Evolutionary conservation across 1,140 invertebrate genomes (phyloP).

Genomic region (Drosophila sproati): DNA sequence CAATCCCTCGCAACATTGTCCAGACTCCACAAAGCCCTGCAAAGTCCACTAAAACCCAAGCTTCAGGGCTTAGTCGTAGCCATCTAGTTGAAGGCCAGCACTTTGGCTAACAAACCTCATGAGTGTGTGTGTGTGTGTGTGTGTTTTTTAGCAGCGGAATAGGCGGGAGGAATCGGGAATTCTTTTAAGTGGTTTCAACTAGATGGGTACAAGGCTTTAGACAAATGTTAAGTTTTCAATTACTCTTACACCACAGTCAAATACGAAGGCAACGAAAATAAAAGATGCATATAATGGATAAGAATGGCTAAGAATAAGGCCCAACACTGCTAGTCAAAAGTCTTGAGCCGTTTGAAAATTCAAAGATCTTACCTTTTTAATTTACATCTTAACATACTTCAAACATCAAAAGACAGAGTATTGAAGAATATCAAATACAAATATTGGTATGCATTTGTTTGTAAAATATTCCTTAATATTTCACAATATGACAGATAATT

Average conservation of each 20-base stretch:
- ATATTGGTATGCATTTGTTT: no score
- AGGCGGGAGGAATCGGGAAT: not conserved
- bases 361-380: no score
- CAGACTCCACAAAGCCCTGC: constrained; percentile 1
- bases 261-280: constrained; percentile 7
- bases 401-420: no score
- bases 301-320: not conserved
- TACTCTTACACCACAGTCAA: constrained; percentile 10
- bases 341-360: no score
- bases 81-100: constrained; percentile 18
- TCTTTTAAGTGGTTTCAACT: constrained; percentile 8
- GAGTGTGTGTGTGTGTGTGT: constrained; percentile 4
- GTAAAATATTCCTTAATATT: no score
- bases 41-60: constrained; percentile 20
- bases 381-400: no score
- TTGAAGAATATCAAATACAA: no score
- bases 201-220: constrained; percentile 3
- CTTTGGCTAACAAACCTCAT: constrained; percentile 13
- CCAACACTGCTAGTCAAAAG: no score
- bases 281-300: not conserved
- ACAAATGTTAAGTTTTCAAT: constrained; percentile 25
- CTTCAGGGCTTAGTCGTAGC: constrained; percentile 9
- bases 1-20: not conserved
- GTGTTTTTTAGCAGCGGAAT: not conserved
- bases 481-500: no score